phyloP scores from a whole-genome alignment of 2,888 invertebrate genomes.

The Pyrrhia umbra region DNA sequence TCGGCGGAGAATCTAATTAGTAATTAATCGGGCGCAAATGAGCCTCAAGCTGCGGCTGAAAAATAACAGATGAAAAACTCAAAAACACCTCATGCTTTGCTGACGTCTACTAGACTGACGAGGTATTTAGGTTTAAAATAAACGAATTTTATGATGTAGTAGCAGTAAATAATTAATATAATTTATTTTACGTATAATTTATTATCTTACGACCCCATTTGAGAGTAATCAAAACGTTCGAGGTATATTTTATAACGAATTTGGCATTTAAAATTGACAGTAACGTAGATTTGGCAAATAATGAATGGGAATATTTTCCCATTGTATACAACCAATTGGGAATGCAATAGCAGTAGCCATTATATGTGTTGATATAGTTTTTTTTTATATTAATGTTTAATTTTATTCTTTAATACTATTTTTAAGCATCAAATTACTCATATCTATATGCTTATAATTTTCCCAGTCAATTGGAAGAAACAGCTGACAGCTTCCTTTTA shows the following conservation, averaged over 20 bases:
- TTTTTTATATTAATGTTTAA: neutral
- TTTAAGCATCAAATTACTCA: no score
- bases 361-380: neutral
- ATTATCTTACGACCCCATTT: neutral
- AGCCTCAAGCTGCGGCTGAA: no score
- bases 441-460: neutral
- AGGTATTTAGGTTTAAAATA: neutral
- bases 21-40: no score
- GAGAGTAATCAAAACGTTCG: conserved; percentile 18
- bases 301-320: conserved; percentile 14
- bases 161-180: conserved; percentile 16
- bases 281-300: conserved; percentile 48
- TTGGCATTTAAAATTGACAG: conserved; percentile 57
- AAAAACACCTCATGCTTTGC: no score
- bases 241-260: conserved; percentile 23
- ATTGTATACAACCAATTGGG: neutral
- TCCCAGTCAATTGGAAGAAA: conserved; percentile 17
- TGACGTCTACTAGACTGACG: no score
- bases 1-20: no score
- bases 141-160: neutral
- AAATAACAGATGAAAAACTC: no score
- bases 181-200: neutral
- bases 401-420: neutral
- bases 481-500: neutral
- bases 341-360: conserved; percentile 1